Percentiles rank a stretch among this genome's conserved stretches.
Evolutionary conservation across 1,140 invertebrate genomes (phyloP).

Genomic region (Brachystomella parvula): DNA sequence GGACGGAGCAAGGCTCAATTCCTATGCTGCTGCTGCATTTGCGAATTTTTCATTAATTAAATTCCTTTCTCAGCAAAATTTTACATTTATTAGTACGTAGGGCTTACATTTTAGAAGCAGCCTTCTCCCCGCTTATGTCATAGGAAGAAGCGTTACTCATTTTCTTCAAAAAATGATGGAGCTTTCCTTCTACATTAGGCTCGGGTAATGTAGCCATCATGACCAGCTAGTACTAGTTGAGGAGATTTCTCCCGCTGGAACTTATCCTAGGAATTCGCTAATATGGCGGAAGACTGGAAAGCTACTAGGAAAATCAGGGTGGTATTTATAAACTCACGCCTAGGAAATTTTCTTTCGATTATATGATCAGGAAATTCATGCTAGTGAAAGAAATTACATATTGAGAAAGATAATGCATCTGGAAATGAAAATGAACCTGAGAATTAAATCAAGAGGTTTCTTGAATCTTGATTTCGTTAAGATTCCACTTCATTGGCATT

Average conservation of each 20-base stretch:
- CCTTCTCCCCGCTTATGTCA: not conserved
- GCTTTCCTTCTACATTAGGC: not conserved
- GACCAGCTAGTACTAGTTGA: not conserved
- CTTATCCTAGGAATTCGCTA: too few relatives aligned
- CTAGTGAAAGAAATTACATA: too few relatives aligned
- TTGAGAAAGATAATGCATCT: too few relatives aligned
- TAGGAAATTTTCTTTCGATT: not conserved
- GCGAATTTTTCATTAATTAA: not conserved
- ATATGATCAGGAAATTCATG: too few relatives aligned
- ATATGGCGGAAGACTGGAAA: too few relatives aligned
- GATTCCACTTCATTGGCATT: too few relatives aligned
- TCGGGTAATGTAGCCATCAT: not conserved
- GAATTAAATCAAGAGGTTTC: too few relatives aligned
- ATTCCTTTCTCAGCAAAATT: not conserved
- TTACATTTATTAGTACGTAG: not conserved
- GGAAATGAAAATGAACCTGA: too few relatives aligned
- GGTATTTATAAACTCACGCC: not conserved
- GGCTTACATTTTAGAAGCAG: not conserved
- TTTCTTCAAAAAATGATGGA: not conserved
- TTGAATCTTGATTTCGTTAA: too few relatives aligned
- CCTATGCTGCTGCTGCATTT: not conserved
- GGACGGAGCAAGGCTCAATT: not conserved
- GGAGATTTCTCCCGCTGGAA: not conserved
- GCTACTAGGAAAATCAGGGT: not conserved
- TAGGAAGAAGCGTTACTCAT: not conserved